Base-by-base conservation (phyloP, 2,888 invertebrate species). In the Meta bourneti region DNA sequence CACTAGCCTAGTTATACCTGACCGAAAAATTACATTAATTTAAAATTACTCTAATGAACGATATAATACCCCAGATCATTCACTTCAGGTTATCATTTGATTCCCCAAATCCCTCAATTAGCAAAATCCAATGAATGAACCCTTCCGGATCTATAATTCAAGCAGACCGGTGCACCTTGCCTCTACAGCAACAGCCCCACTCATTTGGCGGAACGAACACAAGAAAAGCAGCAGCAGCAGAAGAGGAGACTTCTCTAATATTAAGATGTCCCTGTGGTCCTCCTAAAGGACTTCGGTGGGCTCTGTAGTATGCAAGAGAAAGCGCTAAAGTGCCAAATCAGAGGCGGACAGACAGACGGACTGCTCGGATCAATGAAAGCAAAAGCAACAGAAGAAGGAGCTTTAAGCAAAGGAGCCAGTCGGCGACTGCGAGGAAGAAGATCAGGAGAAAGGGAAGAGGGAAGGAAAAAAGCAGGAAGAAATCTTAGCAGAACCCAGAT, bases 261-360 rank as follows among this genome's bases (percentile, higher is more conserved):
- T 61, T 61, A 61, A 61, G 61, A 61, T 61, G 61, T 61, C 61
- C 61, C 61, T 11, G 61, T 16, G 61, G 61, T 16, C 61, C 16
- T 34, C 34, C 34, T 34, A 34, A 34, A 34, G 34, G 34, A 34
- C 34, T 34, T 34, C 34, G 34, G 34, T 34, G 34, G 34, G 34
- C 34, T 34, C 34, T 34, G 34, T 34, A 34, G 34, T 34, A 34
- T 34, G 34, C 34, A 34, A 34, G 34, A 34, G 34, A 34, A 34
- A 61, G 61, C 61, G 61, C 61, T 16, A 61, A 85, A 69, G 71
- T 86, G 79, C 79, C 78, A 86, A 79, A 86, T 86, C 86, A 71
- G 78, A 49, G 70, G 48, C 70, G 6, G 84, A 61, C 61, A 61
- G 83, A 72, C 69, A 75, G 77, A 86, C 52, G 16, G 71, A 61